phyloP scores from a whole-genome alignment of 1,140 invertebrate species.

The Dreissena polymorpha region DNA sequence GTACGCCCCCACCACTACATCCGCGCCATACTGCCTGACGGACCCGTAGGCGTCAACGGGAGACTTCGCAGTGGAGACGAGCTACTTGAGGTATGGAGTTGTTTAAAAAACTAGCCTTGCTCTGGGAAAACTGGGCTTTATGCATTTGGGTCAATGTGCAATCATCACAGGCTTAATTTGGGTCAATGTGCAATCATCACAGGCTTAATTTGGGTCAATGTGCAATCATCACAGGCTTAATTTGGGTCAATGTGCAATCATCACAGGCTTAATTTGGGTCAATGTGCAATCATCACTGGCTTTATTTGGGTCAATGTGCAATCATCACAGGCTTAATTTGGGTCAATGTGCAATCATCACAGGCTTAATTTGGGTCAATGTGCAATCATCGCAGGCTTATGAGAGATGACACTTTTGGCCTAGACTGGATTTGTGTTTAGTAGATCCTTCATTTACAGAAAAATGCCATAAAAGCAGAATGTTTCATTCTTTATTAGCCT shows the following conservation, averaged over 20 bases:
- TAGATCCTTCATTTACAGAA: too few relatives aligned
- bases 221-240: too few relatives aligned
- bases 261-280: background rate
- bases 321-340: background rate
- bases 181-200: too few relatives aligned
- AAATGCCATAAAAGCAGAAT: too few relatives aligned
- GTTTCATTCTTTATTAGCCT: too few relatives aligned
- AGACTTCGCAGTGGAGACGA: conserved; percentile 92
- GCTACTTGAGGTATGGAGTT: conserved; percentile 85
- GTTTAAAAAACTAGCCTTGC: conserved; percentile 23
- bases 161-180: background rate
- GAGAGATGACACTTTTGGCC: too few relatives aligned
- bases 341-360: too few relatives aligned
- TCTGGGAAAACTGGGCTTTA: background rate
- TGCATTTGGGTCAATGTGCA: background rate
- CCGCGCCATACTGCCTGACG: conserved; percentile 93
- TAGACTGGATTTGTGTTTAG: too few relatives aligned
- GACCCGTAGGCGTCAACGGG: conserved; percentile 94
- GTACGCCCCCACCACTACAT: conserved; percentile 82
- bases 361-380: background rate
- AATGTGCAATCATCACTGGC: background rate
- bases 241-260: background rate
- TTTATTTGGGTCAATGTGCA: background rate
- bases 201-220: background rate
- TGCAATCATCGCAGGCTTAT: too few relatives aligned